Evolutionary conservation across 2,888 invertebrate species (phyloP).

Genomic region (Drosophila aldrichi): DNA sequence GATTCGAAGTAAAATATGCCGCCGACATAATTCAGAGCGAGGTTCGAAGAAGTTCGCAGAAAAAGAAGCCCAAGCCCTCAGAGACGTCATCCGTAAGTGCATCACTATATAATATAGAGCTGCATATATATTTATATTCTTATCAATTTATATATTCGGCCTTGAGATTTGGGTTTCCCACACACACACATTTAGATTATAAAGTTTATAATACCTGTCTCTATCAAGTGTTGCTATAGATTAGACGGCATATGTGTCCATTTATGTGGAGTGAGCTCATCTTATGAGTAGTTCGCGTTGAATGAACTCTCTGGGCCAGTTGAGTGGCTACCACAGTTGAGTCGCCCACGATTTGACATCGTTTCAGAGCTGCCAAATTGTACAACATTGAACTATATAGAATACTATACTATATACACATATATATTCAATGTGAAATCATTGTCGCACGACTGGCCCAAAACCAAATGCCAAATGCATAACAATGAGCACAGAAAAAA

Average conservation of each 20-base stretch:
- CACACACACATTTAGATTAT: not conserved
- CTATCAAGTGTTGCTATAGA: not conserved
- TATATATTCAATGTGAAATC: conserved; percentile 45
- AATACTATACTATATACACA: conserved; percentile 37
- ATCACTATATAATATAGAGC: not conserved
- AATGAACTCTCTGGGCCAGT: conserved; percentile 55
- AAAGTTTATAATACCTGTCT: not conserved
- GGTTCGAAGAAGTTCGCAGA: not conserved
- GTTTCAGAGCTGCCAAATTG: conserved; percentile 54
- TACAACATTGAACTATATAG: conserved; percentile 72
- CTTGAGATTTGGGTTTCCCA: conserved; percentile 1
- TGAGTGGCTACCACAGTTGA: not conserved
- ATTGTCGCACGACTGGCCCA: conserved; percentile 62
- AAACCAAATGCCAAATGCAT: conserved; percentile 61
- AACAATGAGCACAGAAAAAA: conserved; percentile 47
- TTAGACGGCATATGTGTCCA: not conserved
- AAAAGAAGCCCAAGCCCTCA: no score
- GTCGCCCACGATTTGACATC: conserved; percentile 53
- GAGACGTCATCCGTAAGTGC: no score
- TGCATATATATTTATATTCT: not conserved
- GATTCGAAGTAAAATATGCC: not conserved
- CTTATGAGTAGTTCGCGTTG: conserved; percentile 1
- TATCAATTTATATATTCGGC: not conserved
- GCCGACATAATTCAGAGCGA: not conserved
- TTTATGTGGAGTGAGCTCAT: conserved; percentile 22